A percentile compares a stretch with the other conserved stretches of the same genome.
Conservation (phyloP, 2,797 vertebrate species). For the Fratercula arctica region DNA sequence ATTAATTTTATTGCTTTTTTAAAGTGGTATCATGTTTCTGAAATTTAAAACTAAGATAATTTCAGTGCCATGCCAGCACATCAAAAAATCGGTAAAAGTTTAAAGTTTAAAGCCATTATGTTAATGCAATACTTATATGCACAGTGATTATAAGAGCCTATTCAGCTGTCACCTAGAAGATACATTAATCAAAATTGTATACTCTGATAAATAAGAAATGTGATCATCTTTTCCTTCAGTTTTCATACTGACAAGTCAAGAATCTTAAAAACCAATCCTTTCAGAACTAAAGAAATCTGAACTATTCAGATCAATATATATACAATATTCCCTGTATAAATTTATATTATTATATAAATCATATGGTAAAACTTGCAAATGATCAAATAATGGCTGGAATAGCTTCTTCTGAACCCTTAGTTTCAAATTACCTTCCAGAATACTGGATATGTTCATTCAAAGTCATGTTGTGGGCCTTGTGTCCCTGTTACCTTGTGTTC, state of each 20-base stretch:
- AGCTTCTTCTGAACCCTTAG: background rate
- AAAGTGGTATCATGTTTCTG: background rate
- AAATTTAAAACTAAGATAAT: background rate
- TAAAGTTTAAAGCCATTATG: background rate
- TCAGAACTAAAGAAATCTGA: background rate
- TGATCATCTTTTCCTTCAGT: background rate
- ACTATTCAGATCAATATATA: background rate
- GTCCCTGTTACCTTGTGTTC: background rate
- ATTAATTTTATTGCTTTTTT: background rate
- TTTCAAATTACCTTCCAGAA: background rate
- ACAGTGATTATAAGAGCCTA: background rate
- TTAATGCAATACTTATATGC: background rate
- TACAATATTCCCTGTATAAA: background rate
- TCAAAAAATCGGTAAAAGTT: background rate
- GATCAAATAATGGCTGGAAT: background rate
- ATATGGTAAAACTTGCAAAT: background rate
- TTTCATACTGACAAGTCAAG: background rate
- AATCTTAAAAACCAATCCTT: background rate
- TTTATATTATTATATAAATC: background rate
- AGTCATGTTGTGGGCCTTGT: background rate
- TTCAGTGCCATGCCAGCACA: background rate
- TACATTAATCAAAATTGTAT: background rate
- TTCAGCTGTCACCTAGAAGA: background rate
- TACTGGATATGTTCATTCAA: background rate
- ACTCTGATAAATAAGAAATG: background rate